Base-by-base conservation (phyloP, 2,888 invertebrate species). In the Lymantria monacha region DNA sequence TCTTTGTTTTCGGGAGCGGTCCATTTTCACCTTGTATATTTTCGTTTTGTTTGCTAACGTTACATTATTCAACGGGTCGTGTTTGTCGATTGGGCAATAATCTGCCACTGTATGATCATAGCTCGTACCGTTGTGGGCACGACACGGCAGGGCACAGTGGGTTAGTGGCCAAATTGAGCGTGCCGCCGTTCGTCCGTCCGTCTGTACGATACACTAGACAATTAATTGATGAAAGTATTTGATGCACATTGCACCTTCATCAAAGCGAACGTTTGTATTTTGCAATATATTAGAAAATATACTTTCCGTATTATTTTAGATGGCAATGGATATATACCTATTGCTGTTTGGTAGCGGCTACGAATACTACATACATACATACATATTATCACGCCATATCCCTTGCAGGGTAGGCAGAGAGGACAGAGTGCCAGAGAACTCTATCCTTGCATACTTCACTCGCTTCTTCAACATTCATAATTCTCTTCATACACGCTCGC, bases 41-140 rank as follows among this genome's bases (percentile, higher is more conserved):
- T 22, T 22, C 3, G 5, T 22, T 5, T 22, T 3, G 5, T 33
- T 45, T 73, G 75, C 71, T 5, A 51, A 70, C 69, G 55, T 51
- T 76, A 51, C 64, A 1, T n/a, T 54, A 49, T 46, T 44, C 52
- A 55, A 8, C 48, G 56, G 43, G 50, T 57, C 57, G 61, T 59
- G 64, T 65, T 74, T 72, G 71, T 68, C 69, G 79, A 78, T 79
- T 79, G 80, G 79, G 79, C 79, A 81, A 79, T 79, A 73, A 73
- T 66, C 51, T 63, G 63, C 68, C 72, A 70, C 69, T 65, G 62
- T 52, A 50, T 78, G 80, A 80, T 80, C 80, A 79, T 68, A 79
- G 76, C 59, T 22, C 70, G 72, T 52, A 76, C 79, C 42, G 75
- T 73, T 57, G 37, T 51, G 46, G 30, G 42, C 33, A 13, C 74